phyloP scores from a whole-genome alignment of 2,113 vertebrate genomes.

The Brachypodius melanocephalos region DNA sequence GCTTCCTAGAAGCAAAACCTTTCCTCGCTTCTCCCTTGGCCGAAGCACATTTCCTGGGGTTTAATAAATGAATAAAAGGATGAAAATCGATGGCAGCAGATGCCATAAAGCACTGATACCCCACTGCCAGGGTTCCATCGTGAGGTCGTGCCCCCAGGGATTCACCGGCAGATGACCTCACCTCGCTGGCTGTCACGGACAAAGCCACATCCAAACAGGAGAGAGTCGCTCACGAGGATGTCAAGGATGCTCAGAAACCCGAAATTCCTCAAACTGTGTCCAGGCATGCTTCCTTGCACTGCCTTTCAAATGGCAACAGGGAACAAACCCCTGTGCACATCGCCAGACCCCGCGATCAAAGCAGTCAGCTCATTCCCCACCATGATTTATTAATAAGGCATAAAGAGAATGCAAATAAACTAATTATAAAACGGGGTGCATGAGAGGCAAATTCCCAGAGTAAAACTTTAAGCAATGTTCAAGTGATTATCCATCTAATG shows the following conservation, averaged over 20 bases:
- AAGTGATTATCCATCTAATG: slow-evolving; percentile 70
- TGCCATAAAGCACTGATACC: not conserved
- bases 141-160: not conserved
- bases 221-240: not conserved
- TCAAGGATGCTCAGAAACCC: not conserved
- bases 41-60: not conserved
- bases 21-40: not conserved
- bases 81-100: not conserved
- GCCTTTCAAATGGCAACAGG: not conserved
- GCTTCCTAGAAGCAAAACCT: not conserved
- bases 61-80: not conserved
- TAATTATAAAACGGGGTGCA: slow-evolving; percentile 46
- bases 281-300: not conserved
- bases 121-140: not conserved
- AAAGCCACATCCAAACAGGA: not conserved
- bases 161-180: not conserved
- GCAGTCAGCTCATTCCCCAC: not conserved
- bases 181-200: not conserved
- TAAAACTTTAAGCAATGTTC: slow-evolving; percentile 70
- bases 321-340: slow-evolving; percentile 7
- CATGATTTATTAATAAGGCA: slow-evolving; percentile 73
- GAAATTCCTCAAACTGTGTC: not conserved
- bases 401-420: slow-evolving; percentile 72
- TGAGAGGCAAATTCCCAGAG: slow-evolving; percentile 72
- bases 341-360: slow-evolving; percentile 58